Evolutionary conservation across 2,888 invertebrate genomes (phyloP).

Genomic region (Aproaerema taeniolella): DNA sequence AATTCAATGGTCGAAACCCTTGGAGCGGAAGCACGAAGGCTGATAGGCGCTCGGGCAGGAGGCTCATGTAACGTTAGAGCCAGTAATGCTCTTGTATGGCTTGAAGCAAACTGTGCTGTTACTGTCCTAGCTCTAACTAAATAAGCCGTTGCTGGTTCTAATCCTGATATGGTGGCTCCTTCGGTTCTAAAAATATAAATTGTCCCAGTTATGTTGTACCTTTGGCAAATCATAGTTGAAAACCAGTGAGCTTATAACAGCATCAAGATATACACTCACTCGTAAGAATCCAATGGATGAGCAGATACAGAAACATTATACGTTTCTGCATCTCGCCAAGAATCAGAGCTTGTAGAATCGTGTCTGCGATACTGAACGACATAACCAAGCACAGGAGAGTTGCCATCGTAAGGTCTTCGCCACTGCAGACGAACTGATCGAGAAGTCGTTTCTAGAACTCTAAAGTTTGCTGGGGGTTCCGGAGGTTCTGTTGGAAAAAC

Average conservation of each 20-base stretch:
- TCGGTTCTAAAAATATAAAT: slow-evolving; percentile 38
- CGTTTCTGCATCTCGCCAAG: slow-evolving; percentile 77
- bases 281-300: slow-evolving; percentile 47
- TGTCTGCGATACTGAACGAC: slow-evolving; percentile 84
- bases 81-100: slow-evolving; percentile 59
- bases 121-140: slow-evolving; percentile 62
- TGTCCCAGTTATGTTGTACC: neutral
- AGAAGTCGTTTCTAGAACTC: slow-evolving; percentile 81
- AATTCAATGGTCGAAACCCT: slow-evolving; percentile 56
- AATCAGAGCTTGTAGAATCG: slow-evolving; percentile 66
- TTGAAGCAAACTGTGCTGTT: slow-evolving; percentile 65
- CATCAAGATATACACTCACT: slow-evolving; percentile 41
- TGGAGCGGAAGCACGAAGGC: slow-evolving; percentile 58
- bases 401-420: slow-evolving; percentile 87
- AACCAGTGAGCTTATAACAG: too few relatives aligned
- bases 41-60: slow-evolving; percentile 57
- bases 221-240: neutral
- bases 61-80: slow-evolving; percentile 66
- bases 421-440: slow-evolving; percentile 80
- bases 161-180: slow-evolving; percentile 58
- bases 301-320: slow-evolving; percentile 75
- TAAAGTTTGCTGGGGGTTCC: slow-evolving; percentile 82
- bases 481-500: slow-evolving; percentile 79
- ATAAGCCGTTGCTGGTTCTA: slow-evolving; percentile 67
- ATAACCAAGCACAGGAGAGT: slow-evolving; percentile 87